Base-by-base conservation (phyloP, 2,888 invertebrate genomes). In the Choreutis nemorana region DNA sequence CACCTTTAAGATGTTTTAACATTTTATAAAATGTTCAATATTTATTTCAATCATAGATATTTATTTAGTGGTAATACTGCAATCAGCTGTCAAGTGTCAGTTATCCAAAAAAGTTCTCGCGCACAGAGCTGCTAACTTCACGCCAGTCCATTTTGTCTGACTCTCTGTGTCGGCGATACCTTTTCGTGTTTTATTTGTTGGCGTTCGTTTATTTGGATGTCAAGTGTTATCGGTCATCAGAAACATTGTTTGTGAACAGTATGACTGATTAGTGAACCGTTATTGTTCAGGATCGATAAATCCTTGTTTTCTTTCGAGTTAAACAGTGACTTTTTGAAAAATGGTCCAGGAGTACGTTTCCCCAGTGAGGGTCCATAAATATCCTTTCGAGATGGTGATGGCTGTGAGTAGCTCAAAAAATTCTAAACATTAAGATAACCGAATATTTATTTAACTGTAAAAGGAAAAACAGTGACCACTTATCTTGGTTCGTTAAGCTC, bases 301-400 rank as follows among this genome's bases (percentile, higher is more conserved):
- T 64, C 61, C 54, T 55, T 55, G 45, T 55, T 60, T 55, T 54
- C 42, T 44, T 48, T 55, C 49, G 41, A 46, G 42, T 47, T 37
- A 13, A n/a, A 8, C 39, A 50, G 55, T 51, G 45, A 54, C 48
- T 47, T 36, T 42, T 49, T 55, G n/a, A 55, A 81, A 65, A 62
- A 97, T 97, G 96, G 96, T 97, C 57, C 96, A 97, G 78, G 93
- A 94, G 67, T 97, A 94, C 78, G 91, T 92, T 65, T 92, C 94
- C 41, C 96, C 96, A 48, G 89, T 96, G 30, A 85, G 96, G 83
- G 92, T 97, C 45, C 97, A 96, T 81, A 95, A 95, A 77, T 87
- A 91, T 68, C 90, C 95, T 29, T 97, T 97, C 73, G 95, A 96
- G 73, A 84, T 97, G 67, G 94, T 96, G 48, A 96, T 97, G 96